Evolutionary conservation across 2,113 vertebrate species (phyloP), one percentile per base, ranked within the genome.

Genomic region (Cygnus atratus): DNA sequence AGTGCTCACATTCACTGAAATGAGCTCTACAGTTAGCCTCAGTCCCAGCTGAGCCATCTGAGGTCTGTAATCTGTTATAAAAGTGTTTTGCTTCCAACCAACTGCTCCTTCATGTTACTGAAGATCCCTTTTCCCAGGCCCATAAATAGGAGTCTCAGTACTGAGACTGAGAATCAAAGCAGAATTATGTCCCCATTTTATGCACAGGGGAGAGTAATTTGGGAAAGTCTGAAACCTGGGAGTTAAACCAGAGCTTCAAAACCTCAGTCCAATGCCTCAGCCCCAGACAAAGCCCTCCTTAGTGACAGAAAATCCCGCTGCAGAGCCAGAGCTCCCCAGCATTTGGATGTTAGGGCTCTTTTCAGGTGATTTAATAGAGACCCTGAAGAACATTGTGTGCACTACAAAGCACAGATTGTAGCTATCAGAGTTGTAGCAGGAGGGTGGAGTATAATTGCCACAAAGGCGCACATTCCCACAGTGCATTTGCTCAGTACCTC

Each of bases 391-490:
- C 18, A 3, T 14, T 4, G 14, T 1, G 21, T 31, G 35, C 15
- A 5, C 26, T 10, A 1, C 7, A 31, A 31, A 78, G 71, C 46
- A 11, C 62, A 24, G n/a, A 35, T 25, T 37, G 37, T 20, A 81
- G 81, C 84, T 70, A 13, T 43, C 7, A 19, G 20, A 63, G 84
- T 19, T 52, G n/a, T 22, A 31, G 22, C 54, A 16, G 83, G 1
- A 73, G 92, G 95, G 92, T 85, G 95, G 87, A 48, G 92, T 19
- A 14, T 58, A 21, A 90, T 92, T 94, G 65, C 74, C 79, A 81
- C 68, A 43, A 55, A 84, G 54, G 16, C 13, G 12, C n/a, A n/a
- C 4, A 6, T 66, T 76, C 58, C 57, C 54, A 12, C 61, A 72
- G 35, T 46, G 61, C 4, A 0, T 52, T 50, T 58, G 86, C 68